Conservation (phyloP, 1,140 invertebrate species). For the Hycleus phaleratus region DNA sequence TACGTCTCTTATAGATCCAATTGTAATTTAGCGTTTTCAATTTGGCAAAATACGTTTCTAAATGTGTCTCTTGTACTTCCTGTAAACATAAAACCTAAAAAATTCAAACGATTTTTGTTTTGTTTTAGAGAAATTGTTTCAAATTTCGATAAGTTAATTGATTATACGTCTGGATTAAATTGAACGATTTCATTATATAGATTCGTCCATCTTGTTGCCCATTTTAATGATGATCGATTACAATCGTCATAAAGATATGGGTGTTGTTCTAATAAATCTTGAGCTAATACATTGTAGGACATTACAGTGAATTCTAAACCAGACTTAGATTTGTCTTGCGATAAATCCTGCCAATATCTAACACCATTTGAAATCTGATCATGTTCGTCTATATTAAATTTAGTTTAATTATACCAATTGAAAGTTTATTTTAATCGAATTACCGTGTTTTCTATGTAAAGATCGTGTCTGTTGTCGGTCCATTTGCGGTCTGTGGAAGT, state of each 20-base stretch:
- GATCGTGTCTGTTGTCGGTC: background rate
- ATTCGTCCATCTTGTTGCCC: conserved; percentile 59
- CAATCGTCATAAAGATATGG: conserved; percentile 63
- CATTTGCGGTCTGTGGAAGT: conserved; percentile 6
- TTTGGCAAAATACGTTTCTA: conserved; percentile 5
- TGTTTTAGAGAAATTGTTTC: too few relatives aligned
- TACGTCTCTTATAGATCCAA: conserved; percentile 66
- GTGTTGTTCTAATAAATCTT: conserved; percentile 69
- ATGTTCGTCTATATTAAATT: background rate
- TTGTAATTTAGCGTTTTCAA: background rate
- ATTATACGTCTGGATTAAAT: conserved; percentile 65
- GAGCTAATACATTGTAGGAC: conserved; percentile 85
- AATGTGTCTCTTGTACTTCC: conserved; percentile 77
- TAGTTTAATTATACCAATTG: background rate
- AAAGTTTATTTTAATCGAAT: background rate
- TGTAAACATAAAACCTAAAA: conserved; percentile 71
- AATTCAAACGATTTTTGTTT: background rate
- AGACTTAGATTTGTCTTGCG: conserved; percentile 5
- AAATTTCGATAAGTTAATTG: too few relatives aligned
- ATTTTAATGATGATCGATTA: conserved; percentile 51
- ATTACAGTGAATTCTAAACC: conserved; percentile 43
- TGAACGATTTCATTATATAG: conserved; percentile 64
- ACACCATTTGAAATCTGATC: background rate
- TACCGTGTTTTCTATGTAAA: background rate
- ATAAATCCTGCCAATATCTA: conserved; percentile 4